These are phyloP conservation scores for Saccostrea cuccullata DNA, from an alignment of 1,140 invertebrate species.

Conservation along the genomic window DNA sequence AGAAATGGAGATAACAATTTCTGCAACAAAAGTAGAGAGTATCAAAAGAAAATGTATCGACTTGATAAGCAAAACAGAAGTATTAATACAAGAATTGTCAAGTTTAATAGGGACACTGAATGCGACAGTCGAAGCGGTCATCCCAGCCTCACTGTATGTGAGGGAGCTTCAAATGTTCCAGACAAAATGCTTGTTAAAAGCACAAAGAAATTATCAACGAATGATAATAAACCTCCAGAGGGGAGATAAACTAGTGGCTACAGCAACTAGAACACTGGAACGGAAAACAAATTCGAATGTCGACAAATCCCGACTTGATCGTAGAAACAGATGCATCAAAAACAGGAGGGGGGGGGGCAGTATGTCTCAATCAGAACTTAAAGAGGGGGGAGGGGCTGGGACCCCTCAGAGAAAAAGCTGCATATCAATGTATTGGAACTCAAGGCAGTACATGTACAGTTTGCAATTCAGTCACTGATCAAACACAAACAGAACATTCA, in stretches of 20 bases:
- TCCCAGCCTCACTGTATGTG: constrained; percentile 39
- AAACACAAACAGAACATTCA: constrained; percentile 34
- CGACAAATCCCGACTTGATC: constrained; percentile 35
- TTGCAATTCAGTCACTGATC: constrained; percentile 41
- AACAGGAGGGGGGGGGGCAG: constrained; percentile 28
- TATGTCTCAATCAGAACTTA: not conserved
- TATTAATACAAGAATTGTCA: constrained; percentile 23
- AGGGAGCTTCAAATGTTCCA: constrained; percentile 40
- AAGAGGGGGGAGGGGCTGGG: constrained; percentile 15
- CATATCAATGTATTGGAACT: constrained; percentile 49
- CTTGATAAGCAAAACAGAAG: not conserved
- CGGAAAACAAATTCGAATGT: constrained; percentile 38
- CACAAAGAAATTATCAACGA: not conserved
- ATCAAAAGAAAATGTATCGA: constrained; percentile 22
- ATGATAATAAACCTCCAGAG: not conserved
- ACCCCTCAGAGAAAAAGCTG: not conserved
- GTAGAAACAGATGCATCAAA: constrained; percentile 50
- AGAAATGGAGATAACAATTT: not conserved
- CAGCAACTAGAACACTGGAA: constrained; percentile 33
- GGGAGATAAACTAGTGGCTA: constrained; percentile 45
- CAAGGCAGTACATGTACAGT: constrained; percentile 8
- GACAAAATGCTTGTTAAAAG: constrained; percentile 22
- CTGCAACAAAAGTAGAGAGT: constrained; percentile 31
- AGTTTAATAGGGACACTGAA: not conserved
- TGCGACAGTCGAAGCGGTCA: constrained; percentile 5